Percentiles rank a stretch among this genome's conserved stretches.
Conservation (phyloP, 2,113 vertebrate species). For the Vombatus ursinus region DNA sequence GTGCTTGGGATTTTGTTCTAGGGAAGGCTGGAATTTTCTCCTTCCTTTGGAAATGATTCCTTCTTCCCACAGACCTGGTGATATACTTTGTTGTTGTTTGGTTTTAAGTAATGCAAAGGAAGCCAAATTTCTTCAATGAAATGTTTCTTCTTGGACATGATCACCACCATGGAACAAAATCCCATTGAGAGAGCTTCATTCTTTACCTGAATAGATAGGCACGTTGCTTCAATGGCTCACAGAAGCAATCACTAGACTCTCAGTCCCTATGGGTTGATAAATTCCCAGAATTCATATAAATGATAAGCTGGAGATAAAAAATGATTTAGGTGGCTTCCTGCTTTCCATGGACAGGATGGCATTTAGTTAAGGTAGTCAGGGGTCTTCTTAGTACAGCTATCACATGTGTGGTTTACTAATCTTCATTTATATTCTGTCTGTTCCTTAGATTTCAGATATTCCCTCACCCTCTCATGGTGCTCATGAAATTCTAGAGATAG, state of each 20-base stretch:
- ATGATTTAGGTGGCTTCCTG: not conserved
- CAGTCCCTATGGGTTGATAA: slow-evolving; percentile 13
- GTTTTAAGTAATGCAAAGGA: slow-evolving; percentile 74
- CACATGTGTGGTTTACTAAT: not conserved
- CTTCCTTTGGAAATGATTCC: slow-evolving; percentile 73
- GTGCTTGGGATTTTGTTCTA: slow-evolving; percentile 70
- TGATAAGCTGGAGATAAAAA: slow-evolving; percentile 46
- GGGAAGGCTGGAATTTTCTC: slow-evolving; percentile 62
- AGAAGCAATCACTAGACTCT: slow-evolving; percentile 27
- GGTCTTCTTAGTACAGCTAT: not conserved
- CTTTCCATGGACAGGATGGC: not conserved
- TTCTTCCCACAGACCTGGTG: slow-evolving; percentile 52
- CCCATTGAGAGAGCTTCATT: slow-evolving; percentile 48
- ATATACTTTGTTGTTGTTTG: slow-evolving; percentile 64
- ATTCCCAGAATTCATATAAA: slow-evolving; percentile 53
- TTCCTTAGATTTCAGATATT: slow-evolving; percentile 31
- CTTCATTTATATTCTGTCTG: not conserved
- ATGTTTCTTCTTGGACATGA: slow-evolving; percentile 63
- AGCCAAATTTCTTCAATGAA: slow-evolving; percentile 76
- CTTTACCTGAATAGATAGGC: slow-evolving; percentile 45
- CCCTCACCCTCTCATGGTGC: slow-evolving; percentile 22
- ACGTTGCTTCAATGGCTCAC: slow-evolving; percentile 15
- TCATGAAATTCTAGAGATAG: slow-evolving; percentile 7
- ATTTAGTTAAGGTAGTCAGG: not conserved
- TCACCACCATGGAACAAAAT: slow-evolving; percentile 58